These are phyloP conservation scores for Drosophila monieri DNA, from an alignment of 2,888 invertebrate species.

Conservation along the genomic window DNA sequence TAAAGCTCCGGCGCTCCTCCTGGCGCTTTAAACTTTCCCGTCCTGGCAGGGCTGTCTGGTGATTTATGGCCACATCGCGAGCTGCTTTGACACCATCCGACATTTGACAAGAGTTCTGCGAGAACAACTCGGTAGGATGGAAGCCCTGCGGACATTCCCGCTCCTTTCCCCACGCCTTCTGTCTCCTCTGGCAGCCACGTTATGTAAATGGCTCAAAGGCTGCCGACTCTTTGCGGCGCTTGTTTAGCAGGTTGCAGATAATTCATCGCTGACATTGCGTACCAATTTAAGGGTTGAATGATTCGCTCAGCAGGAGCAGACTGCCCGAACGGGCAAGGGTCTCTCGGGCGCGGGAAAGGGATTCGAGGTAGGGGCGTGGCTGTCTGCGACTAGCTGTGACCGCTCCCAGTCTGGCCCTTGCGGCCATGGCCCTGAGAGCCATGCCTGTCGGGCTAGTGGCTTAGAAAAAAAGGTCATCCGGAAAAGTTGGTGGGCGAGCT, in stretches of 20 bases:
- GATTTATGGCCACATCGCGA: constrained; percentile 72
- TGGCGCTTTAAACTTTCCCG: constrained; percentile 9
- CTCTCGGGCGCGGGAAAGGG: constrained; percentile 1
- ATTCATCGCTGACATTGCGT: constrained; percentile 80
- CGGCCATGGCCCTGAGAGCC: constrained; percentile 51
- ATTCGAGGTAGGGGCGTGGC: constrained; percentile 21
- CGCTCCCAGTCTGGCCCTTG: constrained; percentile 19
- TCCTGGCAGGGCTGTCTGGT: constrained; percentile 51
- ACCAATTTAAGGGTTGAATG: constrained; percentile 80
- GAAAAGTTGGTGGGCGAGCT: constrained; percentile 55
- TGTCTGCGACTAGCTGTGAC: constrained; percentile 53
- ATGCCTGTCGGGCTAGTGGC: constrained; percentile 69
- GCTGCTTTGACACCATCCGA: constrained; percentile 77
- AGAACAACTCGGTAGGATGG: constrained; percentile 18
- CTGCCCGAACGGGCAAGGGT: constrained; percentile 18
- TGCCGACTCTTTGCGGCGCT: constrained; percentile 50
- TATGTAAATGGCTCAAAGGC: constrained; percentile 67
- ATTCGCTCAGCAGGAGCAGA: constrained; percentile 54
- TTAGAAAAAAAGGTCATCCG: constrained; percentile 74
- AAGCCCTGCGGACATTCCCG: not conserved
- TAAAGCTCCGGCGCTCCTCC: constrained; percentile 26
- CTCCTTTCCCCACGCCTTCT: not conserved
- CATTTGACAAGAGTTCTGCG: constrained; percentile 77
- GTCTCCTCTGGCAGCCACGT: constrained; percentile 22
- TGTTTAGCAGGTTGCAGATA: constrained; percentile 80